phyloP scores from a whole-genome alignment of 2,888 invertebrate genomes.

The Oxyscelio sp. region DNA sequence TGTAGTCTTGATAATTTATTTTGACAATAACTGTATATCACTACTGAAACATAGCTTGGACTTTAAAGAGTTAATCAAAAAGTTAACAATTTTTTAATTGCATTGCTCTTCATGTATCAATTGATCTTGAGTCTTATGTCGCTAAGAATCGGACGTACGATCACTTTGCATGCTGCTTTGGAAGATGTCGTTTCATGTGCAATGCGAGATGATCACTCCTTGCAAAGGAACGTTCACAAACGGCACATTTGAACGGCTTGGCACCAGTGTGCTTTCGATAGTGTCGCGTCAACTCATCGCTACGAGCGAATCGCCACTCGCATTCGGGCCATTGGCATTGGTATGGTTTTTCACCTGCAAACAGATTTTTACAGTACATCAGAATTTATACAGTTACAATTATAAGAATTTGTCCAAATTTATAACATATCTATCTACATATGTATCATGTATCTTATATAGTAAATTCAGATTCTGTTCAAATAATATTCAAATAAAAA shows the following conservation, averaged over 20 bases:
- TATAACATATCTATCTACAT: too few relatives aligned
- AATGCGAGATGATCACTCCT: conserved; percentile 98
- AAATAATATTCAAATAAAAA: too few relatives aligned
- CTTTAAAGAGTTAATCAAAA: too few relatives aligned
- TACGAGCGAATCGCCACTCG: conserved; percentile 98
- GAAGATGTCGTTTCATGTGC: conserved; percentile 98
- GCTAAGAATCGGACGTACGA: conserved; percentile 46
- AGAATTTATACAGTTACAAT: too few relatives aligned
- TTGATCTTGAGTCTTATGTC: conserved; percentile 46
- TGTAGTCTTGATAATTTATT: too few relatives aligned
- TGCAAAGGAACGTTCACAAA: conserved; percentile 98
- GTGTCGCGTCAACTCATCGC: conserved; percentile 98
- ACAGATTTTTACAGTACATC: conserved; percentile 68
- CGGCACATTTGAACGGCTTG: conserved; percentile 98
- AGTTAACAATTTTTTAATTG: conserved; percentile 27
- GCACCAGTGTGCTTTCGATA: conserved; percentile 99
- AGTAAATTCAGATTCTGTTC: too few relatives aligned
- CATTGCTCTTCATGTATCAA: conserved; percentile 40
- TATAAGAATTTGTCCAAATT: too few relatives aligned
- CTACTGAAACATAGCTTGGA: too few relatives aligned
- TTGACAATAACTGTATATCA: too few relatives aligned
- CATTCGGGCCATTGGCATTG: conserved; percentile 99
- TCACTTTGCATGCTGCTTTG: conserved; percentile 92
- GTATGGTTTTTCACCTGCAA: conserved; percentile 98
- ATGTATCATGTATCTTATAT: too few relatives aligned